Conservation (phyloP, 2,888 invertebrate genomes). For the Phanerotoma sp. region DNA sequence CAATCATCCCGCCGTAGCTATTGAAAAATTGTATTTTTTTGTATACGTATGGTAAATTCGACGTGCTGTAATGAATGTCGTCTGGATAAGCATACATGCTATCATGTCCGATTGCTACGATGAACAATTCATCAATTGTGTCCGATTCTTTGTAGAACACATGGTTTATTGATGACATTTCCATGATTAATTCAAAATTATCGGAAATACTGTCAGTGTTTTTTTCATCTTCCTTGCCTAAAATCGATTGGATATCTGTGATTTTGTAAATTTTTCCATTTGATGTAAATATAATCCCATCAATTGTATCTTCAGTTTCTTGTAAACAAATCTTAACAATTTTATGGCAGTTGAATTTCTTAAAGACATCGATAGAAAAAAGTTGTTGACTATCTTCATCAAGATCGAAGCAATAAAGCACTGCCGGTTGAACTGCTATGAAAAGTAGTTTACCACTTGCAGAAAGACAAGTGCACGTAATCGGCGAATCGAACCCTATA, state of each 20-base stretch:
- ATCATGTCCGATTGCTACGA: constrained; percentile 37
- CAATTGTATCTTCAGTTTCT: constrained; percentile 21
- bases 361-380: constrained; percentile 15
- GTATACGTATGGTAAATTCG: constrained; percentile 33
- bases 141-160: constrained; percentile 22
- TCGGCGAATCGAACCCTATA: constrained; percentile 42
- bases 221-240: constrained; percentile 26
- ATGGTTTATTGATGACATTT: constrained; percentile 30
- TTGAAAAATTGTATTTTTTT: constrained; percentile 41
- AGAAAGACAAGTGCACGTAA: constrained; percentile 46
- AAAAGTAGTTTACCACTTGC: constrained; percentile 43
- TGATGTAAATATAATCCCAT: constrained; percentile 35
- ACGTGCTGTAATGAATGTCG: constrained; percentile 22
- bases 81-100: constrained; percentile 41
- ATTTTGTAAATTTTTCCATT: constrained; percentile 36
- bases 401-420: constrained; percentile 47
- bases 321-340: constrained; percentile 35
- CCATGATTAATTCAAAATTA: too few relatives aligned
- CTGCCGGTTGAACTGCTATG: constrained; percentile 40
- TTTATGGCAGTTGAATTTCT: background rate
- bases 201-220: too few relatives aligned
- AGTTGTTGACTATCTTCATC: constrained; percentile 35
- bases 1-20: constrained; percentile 42
- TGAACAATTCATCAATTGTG: constrained; percentile 31
- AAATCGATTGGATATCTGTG: constrained; percentile 26